These are phyloP conservation scores for Tinamus major DNA, from an alignment of 2,797 vertebrate species.

Conservation along the genomic window DNA sequence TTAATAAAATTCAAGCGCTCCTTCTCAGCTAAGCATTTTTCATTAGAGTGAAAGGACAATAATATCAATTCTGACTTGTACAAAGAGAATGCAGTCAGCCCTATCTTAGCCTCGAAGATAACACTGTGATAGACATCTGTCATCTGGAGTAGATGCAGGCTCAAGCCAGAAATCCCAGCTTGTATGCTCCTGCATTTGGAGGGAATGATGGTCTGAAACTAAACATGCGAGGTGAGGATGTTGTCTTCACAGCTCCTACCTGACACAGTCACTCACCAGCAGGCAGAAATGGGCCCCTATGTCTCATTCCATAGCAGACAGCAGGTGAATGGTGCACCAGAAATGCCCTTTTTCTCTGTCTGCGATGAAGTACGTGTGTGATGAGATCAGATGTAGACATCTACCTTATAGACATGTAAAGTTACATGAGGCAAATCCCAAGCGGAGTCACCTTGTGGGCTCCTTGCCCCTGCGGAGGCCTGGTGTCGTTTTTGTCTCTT, in stretches of 20 bases:
- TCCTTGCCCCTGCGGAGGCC: not conserved
- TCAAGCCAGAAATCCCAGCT: not conserved
- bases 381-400: conserved; percentile 20
- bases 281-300: not conserved
- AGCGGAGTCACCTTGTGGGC: conserved; percentile 6
- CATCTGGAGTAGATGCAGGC: not conserved
- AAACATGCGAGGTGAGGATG: not conserved
- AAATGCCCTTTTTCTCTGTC: conserved; percentile 11
- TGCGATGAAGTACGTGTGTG: rapidly evolving
- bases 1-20: conserved; percentile 50
- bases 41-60: conserved; percentile 22
- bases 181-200: not conserved
- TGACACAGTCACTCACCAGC: not conserved
- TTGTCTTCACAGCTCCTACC: not conserved
- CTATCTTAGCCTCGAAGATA: conserved; percentile 16
- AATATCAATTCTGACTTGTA: conserved; percentile 6
- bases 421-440: conserved; percentile 35
- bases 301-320: not conserved
- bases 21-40: conserved; percentile 42
- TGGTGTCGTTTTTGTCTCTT: not conserved
- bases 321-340: not conserved
- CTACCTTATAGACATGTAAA: conserved; percentile 31
- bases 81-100: not conserved
- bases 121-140: not conserved
- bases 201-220: not conserved